These are phyloP conservation scores for Actias luna DNA, from an alignment of 2,888 invertebrate genomes.

Conservation along the genomic window DNA sequence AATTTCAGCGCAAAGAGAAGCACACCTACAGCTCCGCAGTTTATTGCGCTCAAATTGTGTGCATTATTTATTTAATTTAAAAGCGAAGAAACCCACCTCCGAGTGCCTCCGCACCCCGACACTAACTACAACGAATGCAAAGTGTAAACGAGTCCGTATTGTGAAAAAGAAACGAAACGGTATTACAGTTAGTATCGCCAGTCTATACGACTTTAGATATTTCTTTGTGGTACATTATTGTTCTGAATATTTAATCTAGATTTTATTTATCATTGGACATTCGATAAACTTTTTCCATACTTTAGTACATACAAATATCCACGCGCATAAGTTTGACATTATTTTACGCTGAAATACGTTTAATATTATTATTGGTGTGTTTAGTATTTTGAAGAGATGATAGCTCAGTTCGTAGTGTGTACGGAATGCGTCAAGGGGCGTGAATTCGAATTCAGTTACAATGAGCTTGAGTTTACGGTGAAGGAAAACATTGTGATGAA, in stretches of 20 bases:
- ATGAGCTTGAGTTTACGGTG: too few species aligned
- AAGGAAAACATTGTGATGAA: too few species aligned
- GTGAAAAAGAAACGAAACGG: background rate
- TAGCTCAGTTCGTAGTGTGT: too few species aligned
- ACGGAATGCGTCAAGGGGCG: too few species aligned
- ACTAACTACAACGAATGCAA: conserved; percentile 48
- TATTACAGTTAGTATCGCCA: background rate
- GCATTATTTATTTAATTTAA: conserved; percentile 81
- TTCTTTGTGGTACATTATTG: background rate
- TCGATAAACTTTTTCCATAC: too few species aligned
- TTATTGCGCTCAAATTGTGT: conserved; percentile 80
- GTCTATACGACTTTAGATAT: background rate
- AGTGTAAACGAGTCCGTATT: conserved; percentile 33
- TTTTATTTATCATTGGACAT: background rate
- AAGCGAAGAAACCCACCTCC: conserved; percentile 76
- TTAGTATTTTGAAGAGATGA: too few species aligned
- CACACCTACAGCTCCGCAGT: conserved; percentile 68
- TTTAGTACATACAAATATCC: too few species aligned
- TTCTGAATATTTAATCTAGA: background rate
- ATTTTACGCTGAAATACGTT: too few species aligned
- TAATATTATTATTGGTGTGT: too few species aligned
- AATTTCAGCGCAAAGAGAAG: conserved; percentile 65
- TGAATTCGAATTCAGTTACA: too few species aligned
- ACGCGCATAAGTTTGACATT: too few species aligned
- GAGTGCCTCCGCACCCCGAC: conserved; percentile 60